phyloP scores from a whole-genome alignment of 2,797 vertebrate genomes.

The Arremon aurantiirostris region DNA sequence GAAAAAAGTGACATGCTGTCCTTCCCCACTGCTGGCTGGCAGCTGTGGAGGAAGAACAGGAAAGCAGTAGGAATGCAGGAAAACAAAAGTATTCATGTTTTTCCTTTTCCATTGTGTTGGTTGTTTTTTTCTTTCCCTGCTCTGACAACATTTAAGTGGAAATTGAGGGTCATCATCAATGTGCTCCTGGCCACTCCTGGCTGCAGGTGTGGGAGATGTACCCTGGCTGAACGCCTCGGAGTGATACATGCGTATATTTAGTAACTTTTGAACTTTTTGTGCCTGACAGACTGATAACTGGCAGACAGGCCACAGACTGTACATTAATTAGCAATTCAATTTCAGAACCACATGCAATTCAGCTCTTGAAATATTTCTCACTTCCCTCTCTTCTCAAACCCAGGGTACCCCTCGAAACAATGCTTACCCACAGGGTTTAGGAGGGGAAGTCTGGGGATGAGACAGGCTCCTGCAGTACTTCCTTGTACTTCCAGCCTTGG shows the following conservation, averaged over 20 bases:
- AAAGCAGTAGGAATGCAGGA: slow-evolving; percentile 28
- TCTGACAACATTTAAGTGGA: not conserved
- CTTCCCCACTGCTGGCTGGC: not conserved
- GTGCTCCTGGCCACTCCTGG: not conserved
- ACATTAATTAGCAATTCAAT: not conserved
- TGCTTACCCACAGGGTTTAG: not conserved
- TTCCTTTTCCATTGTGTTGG: not conserved
- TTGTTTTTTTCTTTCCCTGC: not conserved
- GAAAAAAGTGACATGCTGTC: not conserved
- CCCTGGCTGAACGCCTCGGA: rapidly evolving
- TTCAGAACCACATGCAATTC: not conserved
- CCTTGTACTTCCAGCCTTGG: not conserved
- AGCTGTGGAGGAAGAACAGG: slow-evolving; percentile 29
- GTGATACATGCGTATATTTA: not conserved
- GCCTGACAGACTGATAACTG: not conserved
- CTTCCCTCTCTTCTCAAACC: not conserved
- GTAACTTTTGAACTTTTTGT: not conserved
- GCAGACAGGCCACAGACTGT: not conserved
- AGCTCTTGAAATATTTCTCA: not conserved
- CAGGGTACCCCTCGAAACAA: not conserved
- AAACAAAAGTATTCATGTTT: slow-evolving; percentile 7
- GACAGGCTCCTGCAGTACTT: not conserved
- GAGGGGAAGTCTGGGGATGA: not conserved
- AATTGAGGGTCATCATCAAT: not conserved
- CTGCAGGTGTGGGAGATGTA: not conserved